Evolutionary conservation across 2,113 vertebrate genomes (phyloP).

Genomic region (Lepidothrix coronata): DNA sequence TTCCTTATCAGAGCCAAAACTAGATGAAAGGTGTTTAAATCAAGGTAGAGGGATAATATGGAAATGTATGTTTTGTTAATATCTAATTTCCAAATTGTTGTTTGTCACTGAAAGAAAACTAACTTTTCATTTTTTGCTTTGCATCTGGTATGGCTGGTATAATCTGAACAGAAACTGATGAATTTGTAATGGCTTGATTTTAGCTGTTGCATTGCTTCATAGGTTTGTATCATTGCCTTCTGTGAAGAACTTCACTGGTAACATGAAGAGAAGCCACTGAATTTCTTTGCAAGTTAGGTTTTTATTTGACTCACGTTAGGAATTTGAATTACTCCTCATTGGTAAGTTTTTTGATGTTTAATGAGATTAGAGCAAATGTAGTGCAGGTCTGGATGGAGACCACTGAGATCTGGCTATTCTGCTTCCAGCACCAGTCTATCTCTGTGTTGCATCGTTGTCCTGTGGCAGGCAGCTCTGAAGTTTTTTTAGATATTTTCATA

Average conservation of each 20-base stretch:
- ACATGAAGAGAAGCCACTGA: neutral
- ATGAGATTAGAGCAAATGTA: neutral
- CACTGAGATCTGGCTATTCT: neutral
- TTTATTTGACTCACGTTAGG: neutral
- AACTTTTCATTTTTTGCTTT: neutral
- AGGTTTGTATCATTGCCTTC: neutral
- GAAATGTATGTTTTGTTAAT: neutral
- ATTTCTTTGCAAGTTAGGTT: neutral
- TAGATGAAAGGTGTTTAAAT: neutral
- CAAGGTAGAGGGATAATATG: neutral
- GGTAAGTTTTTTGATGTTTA: neutral
- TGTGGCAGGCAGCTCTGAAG: neutral
- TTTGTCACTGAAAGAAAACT: neutral
- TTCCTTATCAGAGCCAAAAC: neutral
- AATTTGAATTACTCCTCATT: neutral
- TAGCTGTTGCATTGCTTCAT: neutral
- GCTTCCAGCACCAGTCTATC: neutral
- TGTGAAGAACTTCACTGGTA: neutral
- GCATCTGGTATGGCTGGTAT: neutral
- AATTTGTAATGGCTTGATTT: neutral
- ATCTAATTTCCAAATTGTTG: neutral
- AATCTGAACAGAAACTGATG: neutral
- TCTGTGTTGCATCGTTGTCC: neutral
- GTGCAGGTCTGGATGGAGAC: neutral
- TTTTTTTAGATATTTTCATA: neutral